A percentile compares a stretch with the other conserved stretches of the same genome.
Evolutionary conservation across 2,797 vertebrate species (phyloP).

Genomic region (Poeciliopsis infans): DNA sequence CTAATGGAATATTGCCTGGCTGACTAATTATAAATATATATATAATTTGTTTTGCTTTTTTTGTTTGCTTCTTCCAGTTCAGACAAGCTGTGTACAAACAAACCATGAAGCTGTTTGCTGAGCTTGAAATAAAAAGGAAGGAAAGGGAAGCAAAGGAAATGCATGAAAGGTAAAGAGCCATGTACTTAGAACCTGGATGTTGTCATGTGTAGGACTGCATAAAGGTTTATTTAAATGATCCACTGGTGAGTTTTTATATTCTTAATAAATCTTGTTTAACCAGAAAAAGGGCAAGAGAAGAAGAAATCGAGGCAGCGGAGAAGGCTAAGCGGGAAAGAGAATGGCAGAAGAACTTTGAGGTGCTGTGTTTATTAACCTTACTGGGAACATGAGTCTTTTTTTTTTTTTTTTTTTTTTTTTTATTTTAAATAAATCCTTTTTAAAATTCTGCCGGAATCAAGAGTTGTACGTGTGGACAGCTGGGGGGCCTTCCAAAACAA

Average conservation of each 20-base stretch:
- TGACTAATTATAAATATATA: background rate
- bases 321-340: conserved; percentile 95
- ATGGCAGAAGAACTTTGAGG: conserved; percentile 99
- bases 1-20: background rate
- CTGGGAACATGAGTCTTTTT: background rate
- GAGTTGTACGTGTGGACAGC: conserved; percentile 97
- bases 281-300: conserved; percentile 96
- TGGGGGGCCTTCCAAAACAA: conserved; percentile 97
- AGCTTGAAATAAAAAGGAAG: conserved; percentile 99
- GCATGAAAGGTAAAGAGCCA: conserved; percentile 90
- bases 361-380: conserved; percentile 34
- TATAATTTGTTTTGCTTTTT: background rate
- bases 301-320: conserved; percentile 95
- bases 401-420: background rate
- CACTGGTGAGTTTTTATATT: background rate
- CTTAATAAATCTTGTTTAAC: background rate
- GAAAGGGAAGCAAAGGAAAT: conserved; percentile 99
- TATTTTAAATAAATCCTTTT: background rate
- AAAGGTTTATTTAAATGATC: background rate
- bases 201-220: background rate
- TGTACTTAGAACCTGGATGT: background rate
- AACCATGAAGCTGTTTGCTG: conserved; percentile 99
- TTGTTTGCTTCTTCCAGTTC: conserved; percentile 79
- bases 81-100: conserved; percentile 98
- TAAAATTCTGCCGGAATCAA: conserved; percentile 85